Percentiles rank a stretch among this genome's conserved stretches.
Evolutionary conservation across 2,113 vertebrate species (phyloP).

Genomic region (Tachysurus vachellii): DNA sequence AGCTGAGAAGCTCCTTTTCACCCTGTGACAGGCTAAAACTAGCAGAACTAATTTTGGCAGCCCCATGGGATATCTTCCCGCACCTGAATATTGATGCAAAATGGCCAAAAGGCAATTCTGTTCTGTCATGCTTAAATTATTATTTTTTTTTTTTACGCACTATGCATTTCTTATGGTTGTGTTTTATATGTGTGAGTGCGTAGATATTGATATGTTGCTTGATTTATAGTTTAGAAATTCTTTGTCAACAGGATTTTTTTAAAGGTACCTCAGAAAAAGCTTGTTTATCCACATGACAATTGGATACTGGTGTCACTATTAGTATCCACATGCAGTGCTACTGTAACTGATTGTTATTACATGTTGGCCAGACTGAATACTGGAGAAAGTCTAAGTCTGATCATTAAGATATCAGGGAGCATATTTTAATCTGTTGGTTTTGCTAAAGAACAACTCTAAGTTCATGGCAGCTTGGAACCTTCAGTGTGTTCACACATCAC

Average conservation of each 20-base stretch:
- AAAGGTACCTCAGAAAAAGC: not conserved
- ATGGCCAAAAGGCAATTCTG: not conserved
- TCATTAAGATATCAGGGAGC: not conserved
- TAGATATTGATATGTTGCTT: not conserved
- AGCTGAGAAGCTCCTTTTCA: not conserved
- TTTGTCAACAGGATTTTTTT: not conserved
- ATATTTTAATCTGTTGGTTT: not conserved
- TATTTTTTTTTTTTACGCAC: not conserved
- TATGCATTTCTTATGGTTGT: not conserved
- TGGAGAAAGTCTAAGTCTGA: not conserved
- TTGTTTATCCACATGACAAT: not conserved
- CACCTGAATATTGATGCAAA: conserved; percentile 3
- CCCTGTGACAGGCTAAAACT: not conserved
- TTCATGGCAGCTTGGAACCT: not conserved
- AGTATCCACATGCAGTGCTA: not conserved
- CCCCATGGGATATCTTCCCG: not conserved
- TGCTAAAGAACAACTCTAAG: not conserved
- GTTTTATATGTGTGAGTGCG: not conserved
- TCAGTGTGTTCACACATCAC: not conserved
- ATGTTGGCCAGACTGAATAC: not conserved
- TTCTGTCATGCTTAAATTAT: not conserved
- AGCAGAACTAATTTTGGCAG: not conserved
- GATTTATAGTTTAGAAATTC: not conserved
- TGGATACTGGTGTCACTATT: not conserved
- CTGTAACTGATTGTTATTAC: not conserved